Evolutionary conservation across 2,888 invertebrate species (phyloP), one percentile per base, ranked within the genome.

Genomic region (Eurois occulta): DNA sequence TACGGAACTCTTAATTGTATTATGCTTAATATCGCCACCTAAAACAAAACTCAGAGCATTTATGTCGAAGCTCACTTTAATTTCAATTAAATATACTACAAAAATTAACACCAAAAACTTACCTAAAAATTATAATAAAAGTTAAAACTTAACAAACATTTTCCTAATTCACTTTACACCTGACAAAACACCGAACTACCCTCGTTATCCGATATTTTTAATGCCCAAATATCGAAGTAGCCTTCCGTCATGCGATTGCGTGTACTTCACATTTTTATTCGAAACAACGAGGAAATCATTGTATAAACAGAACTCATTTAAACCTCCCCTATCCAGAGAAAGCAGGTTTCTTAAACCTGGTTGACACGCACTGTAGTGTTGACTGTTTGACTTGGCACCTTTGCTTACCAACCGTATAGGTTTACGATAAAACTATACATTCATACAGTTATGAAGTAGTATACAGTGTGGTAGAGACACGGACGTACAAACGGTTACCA

Each of bases 181-280:
- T 90, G 88, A 90, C 87, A 89, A 77, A 89, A 87, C 87, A 88
- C 88, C 89, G 84, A 87, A 88, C 86, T 81, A 75, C 83, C 41
- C 73, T 69, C 81, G 86, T 92, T 91, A 91, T 90, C 88, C 84
- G 83, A 88, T 87, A 87, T 86, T 87, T 90, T 89, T 88, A 91
- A 92, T 90, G 88, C 86, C 81, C 83, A 85, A 89, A 90, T 89
- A 86, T 77, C 77, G 85, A 76, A 91, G 90, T 91, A 89, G 89
- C 88, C 85, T 88, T 87, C 83, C 88, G 91, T 90, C 95, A 94
- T 94, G 94, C 94, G 94, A 95, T 94, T 93, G 95, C 95, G 95
- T 95, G 95, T 89, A 87, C 74, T 83, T 77, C 82, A 87, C 81
- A 86, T 87, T 90, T 91, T 89, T 90, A 86, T 88, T 89, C 86